Evolutionary conservation across 1,140 invertebrate genomes (phyloP), one percentile per base, ranked within the genome.

Genomic region (Sogatella furcifera): DNA sequence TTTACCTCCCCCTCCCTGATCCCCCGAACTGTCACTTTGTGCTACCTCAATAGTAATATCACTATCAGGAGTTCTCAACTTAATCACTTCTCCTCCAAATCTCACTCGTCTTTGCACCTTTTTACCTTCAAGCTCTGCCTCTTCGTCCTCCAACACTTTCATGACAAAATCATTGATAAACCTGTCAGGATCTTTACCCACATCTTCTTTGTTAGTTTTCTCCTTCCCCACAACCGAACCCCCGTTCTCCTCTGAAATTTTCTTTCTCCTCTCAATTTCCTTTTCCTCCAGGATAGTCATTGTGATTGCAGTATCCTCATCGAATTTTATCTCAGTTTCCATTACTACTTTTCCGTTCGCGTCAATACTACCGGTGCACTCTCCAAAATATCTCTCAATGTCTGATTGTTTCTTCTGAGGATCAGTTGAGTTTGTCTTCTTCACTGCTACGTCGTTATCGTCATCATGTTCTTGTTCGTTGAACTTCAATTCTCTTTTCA

Each of bases 71-170:
- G 88, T 91, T 54, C 88, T 76, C 67, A 91, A 77, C 74, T 90
- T 90, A 0, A 90, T 82, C 52, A 87, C 79, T 75, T 90, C 89
- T 9, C 89, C 89, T 0, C 89, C 89, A 67, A 91, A 91, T 28
- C 86, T 80, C 1, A 91, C 89, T 66, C 85, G 79, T 57, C 75
- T 71, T 5, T 65, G 64, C 0, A 67, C 67, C 55, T 58, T 65
- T 52, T 59, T 64, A 60, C 21, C 72, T 59, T 71, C 74, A 55
- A 74, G 52, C 10, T 55, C 54, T n/a, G 66, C 61, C 13, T 65
- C 62, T 22, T 64, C 60, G 24, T 65, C 60, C 6, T 52, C 43
- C 68, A 74, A 17, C 13, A 52, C 52, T 46, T 60, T 42, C 42
- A 66, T 62, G 10, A 65, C 54, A 53, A 66, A 62, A 31, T 65